Evolutionary conservation across 2,113 vertebrate species (phyloP).

Genomic region (Forbesichthys papilliferus): DNA sequence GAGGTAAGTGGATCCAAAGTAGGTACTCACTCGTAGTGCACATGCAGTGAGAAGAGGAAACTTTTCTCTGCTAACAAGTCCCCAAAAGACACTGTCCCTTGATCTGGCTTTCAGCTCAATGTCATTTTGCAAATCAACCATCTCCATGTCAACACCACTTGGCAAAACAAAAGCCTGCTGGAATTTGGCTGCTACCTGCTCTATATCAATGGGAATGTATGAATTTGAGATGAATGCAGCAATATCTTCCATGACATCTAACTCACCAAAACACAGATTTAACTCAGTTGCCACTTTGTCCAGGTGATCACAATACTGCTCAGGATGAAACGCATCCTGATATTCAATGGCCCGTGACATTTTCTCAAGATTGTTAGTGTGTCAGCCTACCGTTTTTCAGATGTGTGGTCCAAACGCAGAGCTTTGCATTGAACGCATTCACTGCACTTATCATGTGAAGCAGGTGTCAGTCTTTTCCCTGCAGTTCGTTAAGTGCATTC

Average conservation of each 20-base stretch:
- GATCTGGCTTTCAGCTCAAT: conserved; percentile 5
- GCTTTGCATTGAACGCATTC: neutral
- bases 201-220: conserved; percentile 21
- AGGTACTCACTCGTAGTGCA: conserved; percentile 1
- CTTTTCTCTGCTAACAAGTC: neutral
- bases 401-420: neutral
- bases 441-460: neutral
- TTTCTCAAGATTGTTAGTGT: neutral
- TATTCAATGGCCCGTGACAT: conserved; percentile 4
- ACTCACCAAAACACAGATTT: conserved; percentile 10
- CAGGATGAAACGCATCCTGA: conserved; percentile 12
- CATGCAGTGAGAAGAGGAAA: conserved; percentile 7
- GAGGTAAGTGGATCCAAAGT: conserved; percentile 7
- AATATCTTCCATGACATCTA: conserved; percentile 18
- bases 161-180: conserved; percentile 35
- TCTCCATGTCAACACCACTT: conserved; percentile 33
- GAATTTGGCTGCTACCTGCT: conserved; percentile 30
- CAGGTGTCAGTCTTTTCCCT: conserved; percentile 6
- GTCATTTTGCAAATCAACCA: conserved; percentile 33
- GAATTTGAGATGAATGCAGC: conserved; percentile 25
- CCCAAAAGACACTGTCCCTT: neutral
- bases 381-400: neutral
- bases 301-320: conserved; percentile 27
- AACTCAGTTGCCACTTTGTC: conserved; percentile 26
- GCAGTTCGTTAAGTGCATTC: neutral